Base-by-base conservation (phyloP, 2,113 vertebrate species). In the Nothocercus julius region DNA sequence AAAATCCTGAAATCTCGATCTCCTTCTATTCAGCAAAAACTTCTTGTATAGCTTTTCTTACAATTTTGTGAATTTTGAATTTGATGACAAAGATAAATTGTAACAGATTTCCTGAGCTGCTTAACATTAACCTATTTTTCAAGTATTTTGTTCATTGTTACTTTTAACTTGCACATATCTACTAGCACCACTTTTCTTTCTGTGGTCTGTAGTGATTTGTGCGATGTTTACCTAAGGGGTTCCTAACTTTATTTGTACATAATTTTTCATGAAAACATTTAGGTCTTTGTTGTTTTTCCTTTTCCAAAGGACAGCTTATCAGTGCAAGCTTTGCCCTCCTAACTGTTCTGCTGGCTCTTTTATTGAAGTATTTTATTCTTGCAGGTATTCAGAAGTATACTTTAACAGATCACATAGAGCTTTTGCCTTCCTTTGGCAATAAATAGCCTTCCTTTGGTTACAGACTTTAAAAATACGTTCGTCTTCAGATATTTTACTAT, bases 21-120 rank as follows among this genome's bases (percentile, higher is more conserved):
- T 96, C 47, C 28, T 67, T 77, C 80, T 67, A 20, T 84, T 84
- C 86, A 82, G 24, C 14, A 38, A 68, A 54, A 84, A 83, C 5
- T 25, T 83, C 10, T 49, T 77, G 15, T 83, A 64, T 28, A 51
- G 8, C 0, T 11, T 73, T 82, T 77, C 83, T 75, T 38, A 42
- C 67, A 75, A 90, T 94, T 72, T 97, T 16, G 25, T 67, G 3
- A 67, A 86, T 74, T 95, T 85, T 59, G 61, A 74, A 92, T 68
- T 82, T 42, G 90, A 40, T 92, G 8, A 30, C 16, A 12, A 82
- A 83, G 24, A 94, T 92, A 77, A 70, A 70, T 59, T 61, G 24
- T 83, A 63, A 51, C 32, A 75, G 49, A 66, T 82, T 92, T 80
- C 15, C 34, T 0, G 0, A 82, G 21, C 42, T 58, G 25, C 42